Base-by-base conservation (phyloP, 2,113 vertebrate species). In the Clarias macrocephalus region DNA sequence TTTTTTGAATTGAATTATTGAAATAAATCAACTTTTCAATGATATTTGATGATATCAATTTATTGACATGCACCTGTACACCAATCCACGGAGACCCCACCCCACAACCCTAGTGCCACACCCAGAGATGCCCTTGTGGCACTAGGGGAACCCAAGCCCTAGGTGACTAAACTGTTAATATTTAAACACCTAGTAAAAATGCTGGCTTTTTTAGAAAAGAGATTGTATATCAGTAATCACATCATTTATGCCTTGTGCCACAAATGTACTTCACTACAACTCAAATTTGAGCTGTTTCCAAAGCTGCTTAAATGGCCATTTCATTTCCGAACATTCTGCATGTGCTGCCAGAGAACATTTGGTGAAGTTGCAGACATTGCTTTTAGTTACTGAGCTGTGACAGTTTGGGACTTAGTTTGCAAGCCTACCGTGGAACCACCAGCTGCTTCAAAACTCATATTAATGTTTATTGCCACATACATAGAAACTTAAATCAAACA, bases 331-430 rank as follows among this genome's bases (percentile, higher is more conserved):
- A 79, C 33, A 82, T 83, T n/a, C 25, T 73, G 23, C 59, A 33
- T 79, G 85, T 59, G 73, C 23, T 42, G n/a, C 72, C 75, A 28
- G 73, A 76, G 87, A 86, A 85, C 76, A 88, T 60, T 88, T 85
- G 87, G 81, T 62, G 76, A 62, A 79, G 42, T 76, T 77, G 70
- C 54, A 73, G 83, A 84, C 48, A 85, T 86, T 86, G 81, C 57
- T 68, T 87, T 75, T 87, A 85, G 83, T 84, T 81, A 85, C 81
- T 76, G 84, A 86, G 77, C 87, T 85, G 83, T 89, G 72, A 87
- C 79, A 79, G 54, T 54, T n/a, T 80, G 73, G 48, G 76, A 86
- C 72, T 62, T 76, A 65, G 54, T 48, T 72, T 84, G 75, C 65
- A 30, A 86, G 82, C 79, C 73, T 33, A 76, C 54, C 75, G 16